These are phyloP conservation scores for Yponomeuta cagnagella DNA, from an alignment of 2,888 invertebrate species.

Conservation along the genomic window DNA sequence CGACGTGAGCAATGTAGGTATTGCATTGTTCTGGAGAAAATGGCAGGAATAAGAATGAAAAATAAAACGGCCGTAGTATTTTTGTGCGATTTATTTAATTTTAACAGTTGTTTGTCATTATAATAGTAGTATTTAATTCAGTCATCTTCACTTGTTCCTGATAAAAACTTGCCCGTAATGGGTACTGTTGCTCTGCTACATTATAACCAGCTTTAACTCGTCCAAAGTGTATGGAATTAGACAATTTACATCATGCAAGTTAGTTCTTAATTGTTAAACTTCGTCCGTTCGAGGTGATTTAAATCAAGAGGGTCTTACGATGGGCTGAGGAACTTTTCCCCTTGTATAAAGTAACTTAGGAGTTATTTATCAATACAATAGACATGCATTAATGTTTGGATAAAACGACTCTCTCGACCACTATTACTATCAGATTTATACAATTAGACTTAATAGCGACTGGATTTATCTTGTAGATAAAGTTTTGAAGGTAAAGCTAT, in stretches of 20 bases:
- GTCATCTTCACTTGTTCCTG: constrained; percentile 59
- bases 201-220: constrained; percentile 16
- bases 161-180: constrained; percentile 28
- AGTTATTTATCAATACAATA: neutral
- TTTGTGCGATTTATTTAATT: constrained; percentile 75
- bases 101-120: constrained; percentile 58
- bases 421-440: too few relatives aligned
- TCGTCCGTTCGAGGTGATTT: neutral
- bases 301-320: constrained; percentile 13
- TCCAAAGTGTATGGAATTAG: neutral
- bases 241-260: neutral
- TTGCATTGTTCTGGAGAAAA: neutral
- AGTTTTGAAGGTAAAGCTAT: too few relatives aligned
- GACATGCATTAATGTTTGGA: too few relatives aligned
- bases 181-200: constrained; percentile 22
- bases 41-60: neutral
- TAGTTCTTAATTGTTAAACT: constrained; percentile 3
- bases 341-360: neutral
- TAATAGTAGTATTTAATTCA: constrained; percentile 68
- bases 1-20: neutral
- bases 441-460: too few relatives aligned
- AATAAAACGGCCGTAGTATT: constrained; percentile 25
- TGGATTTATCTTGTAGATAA: too few relatives aligned
- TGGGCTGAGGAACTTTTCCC: neutral
- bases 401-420: too few relatives aligned